Conservation (phyloP, 2,888 invertebrate genomes). For the Acrobasis suavella region DNA sequence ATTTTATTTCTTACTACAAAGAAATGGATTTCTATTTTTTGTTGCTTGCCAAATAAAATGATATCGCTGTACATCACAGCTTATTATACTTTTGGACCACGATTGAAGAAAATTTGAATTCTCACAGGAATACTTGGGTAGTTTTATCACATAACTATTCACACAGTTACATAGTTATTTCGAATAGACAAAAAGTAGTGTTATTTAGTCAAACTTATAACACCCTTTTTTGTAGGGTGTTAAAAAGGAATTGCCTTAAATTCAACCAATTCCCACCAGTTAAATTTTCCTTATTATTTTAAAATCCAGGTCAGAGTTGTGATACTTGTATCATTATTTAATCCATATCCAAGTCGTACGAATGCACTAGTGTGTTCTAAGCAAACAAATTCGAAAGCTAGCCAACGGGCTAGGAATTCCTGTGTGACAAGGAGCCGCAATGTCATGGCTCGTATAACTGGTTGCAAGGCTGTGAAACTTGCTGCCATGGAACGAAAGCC, state of each 20-base stretch:
- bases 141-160: too few species aligned
- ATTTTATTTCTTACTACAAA: constrained; percentile 16
- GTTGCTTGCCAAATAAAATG: not conserved
- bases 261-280: too few species aligned
- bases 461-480: constrained; percentile 61
- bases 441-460: constrained; percentile 52
- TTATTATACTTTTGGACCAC: not conserved
- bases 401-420: constrained; percentile 2
- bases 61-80: not conserved
- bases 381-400: constrained; percentile 9
- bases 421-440: constrained; percentile 32
- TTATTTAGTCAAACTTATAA: too few species aligned
- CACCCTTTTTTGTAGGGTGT: too few species aligned
- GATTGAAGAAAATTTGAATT: not conserved
- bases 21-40: constrained; percentile 9
- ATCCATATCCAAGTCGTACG: not conserved
- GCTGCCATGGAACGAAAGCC: constrained; percentile 59
- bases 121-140: too few species aligned
- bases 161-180: too few species aligned
- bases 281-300: not conserved
- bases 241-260: too few species aligned
- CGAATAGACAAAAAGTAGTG: too few species aligned
- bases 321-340: not conserved
- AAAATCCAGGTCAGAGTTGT: not conserved
- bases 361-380: not conserved